Evolutionary conservation across 2,888 invertebrate genomes (phyloP).

Genomic region (Coenonympha arcania): DNA sequence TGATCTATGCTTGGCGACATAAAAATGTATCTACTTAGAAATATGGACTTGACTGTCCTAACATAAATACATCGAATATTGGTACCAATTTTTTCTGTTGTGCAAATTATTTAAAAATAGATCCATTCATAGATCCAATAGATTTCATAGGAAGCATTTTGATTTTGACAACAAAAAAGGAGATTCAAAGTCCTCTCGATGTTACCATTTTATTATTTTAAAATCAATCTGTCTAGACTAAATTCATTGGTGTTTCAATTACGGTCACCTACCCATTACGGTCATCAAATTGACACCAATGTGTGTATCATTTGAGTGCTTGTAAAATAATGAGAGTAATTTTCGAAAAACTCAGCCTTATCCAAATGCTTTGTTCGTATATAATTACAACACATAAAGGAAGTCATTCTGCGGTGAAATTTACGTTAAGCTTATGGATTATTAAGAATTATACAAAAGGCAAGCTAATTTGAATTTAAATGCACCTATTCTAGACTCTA

Average conservation of each 20-base stretch:
- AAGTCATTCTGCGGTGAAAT: conserved; percentile 4
- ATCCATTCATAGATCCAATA: background rate
- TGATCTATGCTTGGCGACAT: no score
- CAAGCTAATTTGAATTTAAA: background rate
- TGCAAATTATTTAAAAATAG: background rate
- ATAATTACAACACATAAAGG: background rate
- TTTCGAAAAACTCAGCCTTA: background rate
- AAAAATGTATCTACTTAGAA: no score
- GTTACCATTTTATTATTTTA: conserved; percentile 4
- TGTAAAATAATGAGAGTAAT: background rate
- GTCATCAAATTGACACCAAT: background rate
- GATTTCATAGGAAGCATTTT: no score
- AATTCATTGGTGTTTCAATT: conserved; percentile 2
- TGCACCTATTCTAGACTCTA: no score
- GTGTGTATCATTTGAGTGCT: background rate
- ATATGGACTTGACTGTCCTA: no score
- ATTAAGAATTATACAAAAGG: background rate
- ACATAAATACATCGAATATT: no score
- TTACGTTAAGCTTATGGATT: background rate
- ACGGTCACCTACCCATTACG: background rate
- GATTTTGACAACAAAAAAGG: background rate
- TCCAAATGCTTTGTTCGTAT: background rate
- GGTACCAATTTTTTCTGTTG: no score
- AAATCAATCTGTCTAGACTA: conserved; percentile 7
- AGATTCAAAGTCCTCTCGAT: background rate